Evolutionary conservation across 2,888 invertebrate genomes (phyloP).

Genomic region (Iselma pallidipennis): DNA sequence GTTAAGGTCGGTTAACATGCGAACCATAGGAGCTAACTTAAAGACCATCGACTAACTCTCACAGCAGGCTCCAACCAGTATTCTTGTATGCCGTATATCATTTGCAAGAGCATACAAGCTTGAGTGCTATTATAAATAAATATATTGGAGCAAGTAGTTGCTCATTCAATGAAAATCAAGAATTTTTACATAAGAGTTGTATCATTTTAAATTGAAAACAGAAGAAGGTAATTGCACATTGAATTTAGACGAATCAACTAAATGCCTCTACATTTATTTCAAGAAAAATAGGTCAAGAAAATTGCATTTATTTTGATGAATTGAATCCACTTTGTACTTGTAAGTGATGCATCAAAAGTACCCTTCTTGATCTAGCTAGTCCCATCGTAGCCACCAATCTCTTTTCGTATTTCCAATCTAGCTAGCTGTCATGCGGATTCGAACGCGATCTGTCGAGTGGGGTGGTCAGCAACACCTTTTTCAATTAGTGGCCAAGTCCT

Average conservation of each 20-base stretch:
- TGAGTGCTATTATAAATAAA: background rate
- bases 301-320: slow-evolving; percentile 19
- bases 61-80: background rate
- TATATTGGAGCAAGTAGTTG: background rate
- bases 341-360: slow-evolving; percentile 20
- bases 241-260: background rate
- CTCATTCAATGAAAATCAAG: background rate
- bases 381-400: slow-evolving; percentile 32
- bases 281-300: background rate
- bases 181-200: too few relatives aligned
- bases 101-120: background rate
- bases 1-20: background rate
- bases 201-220: background rate
- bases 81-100: background rate
- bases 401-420: slow-evolving; percentile 64
- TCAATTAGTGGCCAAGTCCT: slow-evolving; percentile 37
- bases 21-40: background rate
- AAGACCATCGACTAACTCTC: background rate
- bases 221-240: background rate
- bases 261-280: too few relatives aligned
- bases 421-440: slow-evolving; percentile 66
- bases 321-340: slow-evolving; percentile 33
- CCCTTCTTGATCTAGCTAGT: slow-evolving; percentile 8
- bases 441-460: slow-evolving; percentile 60
- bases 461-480: slow-evolving; percentile 40